These are phyloP conservation scores for Coboldia fuscipes DNA, from an alignment of 1,140 invertebrate genomes.

Conservation along the genomic window DNA sequence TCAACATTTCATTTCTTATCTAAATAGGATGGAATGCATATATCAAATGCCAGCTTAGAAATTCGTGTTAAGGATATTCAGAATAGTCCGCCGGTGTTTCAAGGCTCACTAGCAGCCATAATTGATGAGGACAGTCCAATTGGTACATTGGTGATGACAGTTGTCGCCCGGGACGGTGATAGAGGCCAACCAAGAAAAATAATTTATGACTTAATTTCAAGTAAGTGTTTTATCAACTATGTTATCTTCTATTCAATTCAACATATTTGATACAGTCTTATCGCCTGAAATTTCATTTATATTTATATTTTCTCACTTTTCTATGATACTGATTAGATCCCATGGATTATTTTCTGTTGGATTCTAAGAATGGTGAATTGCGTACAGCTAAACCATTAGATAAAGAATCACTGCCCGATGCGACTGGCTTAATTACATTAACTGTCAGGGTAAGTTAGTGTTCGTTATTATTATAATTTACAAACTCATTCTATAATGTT, in stretches of 20 bases:
- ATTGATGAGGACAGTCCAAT: slow-evolving; percentile 67
- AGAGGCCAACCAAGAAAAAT: slow-evolving; percentile 54
- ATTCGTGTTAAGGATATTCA: slow-evolving; percentile 63
- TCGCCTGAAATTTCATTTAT: background rate
- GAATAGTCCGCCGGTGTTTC: slow-evolving; percentile 62
- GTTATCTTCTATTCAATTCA: background rate
- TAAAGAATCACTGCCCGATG: slow-evolving; percentile 54
- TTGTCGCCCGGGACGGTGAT: slow-evolving; percentile 66
- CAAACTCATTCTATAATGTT: background rate
- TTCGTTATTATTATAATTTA: background rate
- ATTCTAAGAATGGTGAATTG: slow-evolving; percentile 54
- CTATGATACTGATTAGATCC: slow-evolving; percentile 46
- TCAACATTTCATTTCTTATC: slow-evolving; percentile 2
- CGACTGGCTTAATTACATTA: slow-evolving; percentile 54
- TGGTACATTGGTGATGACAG: slow-evolving; percentile 56
- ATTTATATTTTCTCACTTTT: background rate
- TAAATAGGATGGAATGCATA: slow-evolving; percentile 52
- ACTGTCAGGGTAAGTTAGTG: slow-evolving; percentile 32
- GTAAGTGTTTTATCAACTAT: slow-evolving; percentile 28
- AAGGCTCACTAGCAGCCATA: slow-evolving; percentile 53
- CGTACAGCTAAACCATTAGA: slow-evolving; percentile 65
- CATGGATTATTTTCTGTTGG: slow-evolving; percentile 64
- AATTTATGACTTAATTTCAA: slow-evolving; percentile 54
- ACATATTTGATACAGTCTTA: background rate
- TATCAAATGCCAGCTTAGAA: slow-evolving; percentile 44